Conservation (phyloP, 2,888 invertebrate species). For the Ormyrus thymus region DNA sequence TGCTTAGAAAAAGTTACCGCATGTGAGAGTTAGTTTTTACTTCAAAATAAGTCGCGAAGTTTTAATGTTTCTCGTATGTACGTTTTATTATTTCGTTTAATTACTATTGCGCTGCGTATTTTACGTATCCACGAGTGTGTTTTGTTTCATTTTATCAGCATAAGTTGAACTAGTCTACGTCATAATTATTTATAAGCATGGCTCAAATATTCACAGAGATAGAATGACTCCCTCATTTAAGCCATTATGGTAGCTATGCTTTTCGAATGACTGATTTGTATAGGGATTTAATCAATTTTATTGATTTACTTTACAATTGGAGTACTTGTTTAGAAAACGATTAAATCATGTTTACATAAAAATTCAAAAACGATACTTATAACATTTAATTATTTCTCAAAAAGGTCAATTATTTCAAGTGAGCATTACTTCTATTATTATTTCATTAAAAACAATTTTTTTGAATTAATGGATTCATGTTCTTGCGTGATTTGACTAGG, state of each 20-base stretch:
- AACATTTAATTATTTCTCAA: neutral
- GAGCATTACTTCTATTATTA: neutral
- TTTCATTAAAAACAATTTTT: neutral
- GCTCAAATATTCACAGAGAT: constrained; percentile 39
- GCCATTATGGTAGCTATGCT: constrained; percentile 12
- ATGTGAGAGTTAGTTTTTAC: neutral
- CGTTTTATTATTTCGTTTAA: constrained; percentile 21
- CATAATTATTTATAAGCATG: constrained; percentile 48
- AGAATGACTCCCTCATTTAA: constrained; percentile 15
- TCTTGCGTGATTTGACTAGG: too few species aligned
- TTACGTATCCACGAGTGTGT: constrained; percentile 16
- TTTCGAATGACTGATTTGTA: constrained; percentile 27
- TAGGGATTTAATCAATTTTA: constrained; percentile 16
- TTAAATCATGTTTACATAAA: neutral
- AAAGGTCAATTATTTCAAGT: neutral
- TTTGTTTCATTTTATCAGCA: constrained; percentile 22
- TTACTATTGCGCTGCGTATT: neutral
- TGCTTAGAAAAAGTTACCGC: neutral
- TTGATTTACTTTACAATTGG: constrained; percentile 32
- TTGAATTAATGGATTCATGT: neutral
- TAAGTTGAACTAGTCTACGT: constrained; percentile 45
- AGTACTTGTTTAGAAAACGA: neutral
- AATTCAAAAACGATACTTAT: neutral
- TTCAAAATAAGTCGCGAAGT: neutral
- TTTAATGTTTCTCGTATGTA: neutral